phyloP scores from a whole-genome alignment of 2,888 invertebrate genomes.

The Dyspetes luteomarginatus region DNA sequence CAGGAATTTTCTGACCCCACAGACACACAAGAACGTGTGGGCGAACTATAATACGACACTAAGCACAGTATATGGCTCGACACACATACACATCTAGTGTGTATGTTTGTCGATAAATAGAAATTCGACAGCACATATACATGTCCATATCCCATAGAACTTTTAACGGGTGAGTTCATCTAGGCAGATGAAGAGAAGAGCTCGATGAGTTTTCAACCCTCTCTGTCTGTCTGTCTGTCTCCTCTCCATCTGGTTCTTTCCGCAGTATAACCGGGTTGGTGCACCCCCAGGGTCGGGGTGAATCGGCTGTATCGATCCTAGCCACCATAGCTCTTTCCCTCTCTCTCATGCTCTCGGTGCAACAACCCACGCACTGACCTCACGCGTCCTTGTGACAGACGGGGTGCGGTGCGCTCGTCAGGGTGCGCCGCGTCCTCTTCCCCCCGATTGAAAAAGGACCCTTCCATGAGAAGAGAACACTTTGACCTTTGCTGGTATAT shows the following conservation, averaged over 20 bases:
- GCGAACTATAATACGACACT: slow-evolving; percentile 34
- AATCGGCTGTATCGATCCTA: slow-evolving; percentile 78
- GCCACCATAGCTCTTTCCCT: slow-evolving; percentile 38
- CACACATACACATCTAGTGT: neutral
- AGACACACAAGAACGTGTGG: slow-evolving; percentile 30
- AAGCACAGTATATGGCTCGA: neutral
- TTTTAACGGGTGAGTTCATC: slow-evolving; percentile 43
- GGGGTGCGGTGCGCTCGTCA: slow-evolving; percentile 51
- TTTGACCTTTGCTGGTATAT: slow-evolving; percentile 71
- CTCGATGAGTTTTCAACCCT: slow-evolving; percentile 24
- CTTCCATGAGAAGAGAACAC: slow-evolving; percentile 57
- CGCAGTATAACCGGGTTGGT: slow-evolving; percentile 73
- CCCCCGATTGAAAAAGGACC: neutral
- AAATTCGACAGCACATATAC: no score
- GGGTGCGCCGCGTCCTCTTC: slow-evolving; percentile 51
- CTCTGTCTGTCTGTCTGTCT: no score
- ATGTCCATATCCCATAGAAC: neutral
- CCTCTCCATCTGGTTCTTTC: no score
- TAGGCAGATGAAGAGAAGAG: slow-evolving; percentile 59
- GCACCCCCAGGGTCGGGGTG: slow-evolving; percentile 73
- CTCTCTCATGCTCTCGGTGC: slow-evolving; percentile 70
- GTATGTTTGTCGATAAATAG: no score
- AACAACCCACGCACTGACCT: slow-evolving; percentile 82
- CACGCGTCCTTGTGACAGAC: slow-evolving; percentile 72
- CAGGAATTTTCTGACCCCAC: slow-evolving; percentile 26